Base-by-base conservation (phyloP, 2,797 vertebrate species). In the Pseudomugil tenellus region DNA sequence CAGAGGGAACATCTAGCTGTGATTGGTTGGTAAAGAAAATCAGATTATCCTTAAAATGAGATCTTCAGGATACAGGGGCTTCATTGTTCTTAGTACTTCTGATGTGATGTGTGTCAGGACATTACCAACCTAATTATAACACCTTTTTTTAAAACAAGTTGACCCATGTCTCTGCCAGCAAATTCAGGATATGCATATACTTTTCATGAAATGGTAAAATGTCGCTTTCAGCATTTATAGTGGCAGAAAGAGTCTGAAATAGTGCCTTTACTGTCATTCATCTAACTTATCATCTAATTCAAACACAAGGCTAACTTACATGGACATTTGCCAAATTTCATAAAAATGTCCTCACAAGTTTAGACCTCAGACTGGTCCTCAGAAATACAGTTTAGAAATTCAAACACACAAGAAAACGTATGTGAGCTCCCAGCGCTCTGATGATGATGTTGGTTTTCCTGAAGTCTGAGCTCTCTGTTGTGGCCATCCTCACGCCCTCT, bases 381-480 rank as follows among this genome's bases (percentile, higher is more conserved):
- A 53, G 32, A n/a, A 39, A 28, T 25, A 19, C 26, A 41, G 49
- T n/a, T 54, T 39, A 39, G 17, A 21, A 39, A 51, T n/a, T 21
- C 25, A 63, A 49, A 63, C 19, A 32, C 23, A 49, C 12, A 12
- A 65, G 16, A 46, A 32, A 60, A 69, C 70, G 56, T 66, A 58
- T 75, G 60, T 70, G 35, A 77, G 64, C 79, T 77, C 51, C 62
- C 31, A 56, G 56, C 28, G 52, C 60, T 75, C 55, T 76, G 70
- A 80, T 56, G 74, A 82, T 71, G 84, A 49, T 69, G 67, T 68
- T 84, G 85, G 78, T 87, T 87, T 87, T 77, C 72, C 62, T 67
- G 70, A 56, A 69, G 75, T 65, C 75, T 63, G 63, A 80, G 69
- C 48, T 49, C 71, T 88, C 75, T 91, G 82, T 92, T 92, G 87